Evolutionary conservation across 2,888 invertebrate genomes (phyloP), one percentile per base, ranked within the genome.

Genomic region (Beris chalybata): DNA sequence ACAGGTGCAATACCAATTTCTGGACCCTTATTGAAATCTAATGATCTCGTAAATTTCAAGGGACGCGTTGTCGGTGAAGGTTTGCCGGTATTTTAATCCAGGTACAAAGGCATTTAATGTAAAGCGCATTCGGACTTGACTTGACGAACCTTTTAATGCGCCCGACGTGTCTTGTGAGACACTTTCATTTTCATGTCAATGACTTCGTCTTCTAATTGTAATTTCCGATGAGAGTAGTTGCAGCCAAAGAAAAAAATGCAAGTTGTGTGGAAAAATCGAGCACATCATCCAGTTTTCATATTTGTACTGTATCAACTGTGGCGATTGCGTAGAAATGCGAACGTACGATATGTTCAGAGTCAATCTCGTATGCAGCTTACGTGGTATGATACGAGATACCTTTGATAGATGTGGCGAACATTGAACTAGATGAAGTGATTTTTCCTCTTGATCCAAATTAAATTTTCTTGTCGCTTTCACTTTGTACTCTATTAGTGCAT

Each of bases 21-120:
- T 53, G 44, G 15, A 64, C 45, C 61, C 64, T 52, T 66, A 63
- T 65, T 67, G 65, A 67, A 68, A 70, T 70, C 70, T 71, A 70
- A 71, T 71, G 70, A 71, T 67, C 69, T 66, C 70, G 67, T 71
- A 71, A 71, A 71, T 71, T 71, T 70, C 15, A n/a, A 64, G 64
- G 53, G 54, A 54, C 31, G n/a, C 13, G 44, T 54, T 38, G 29
- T 44, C 11, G 9, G 38, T 1, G 38, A 7, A 7, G 38, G 38
- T 38, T 38, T 1, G 3, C 9, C 38, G 38, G 38, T 38, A 7
- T 38, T 9, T 38, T 38, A 38, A 38, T 38, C 38, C 38, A 5
- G 7, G 38, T 9, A 38, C 38, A 38, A 38, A 38, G 5, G 38
- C 38, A 38, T n/a, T n/a, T 38, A 38, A 38, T 38, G 38, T 7